phyloP scores from a whole-genome alignment of 1,140 invertebrate genomes.

The Nasonia vitripennis region DNA sequence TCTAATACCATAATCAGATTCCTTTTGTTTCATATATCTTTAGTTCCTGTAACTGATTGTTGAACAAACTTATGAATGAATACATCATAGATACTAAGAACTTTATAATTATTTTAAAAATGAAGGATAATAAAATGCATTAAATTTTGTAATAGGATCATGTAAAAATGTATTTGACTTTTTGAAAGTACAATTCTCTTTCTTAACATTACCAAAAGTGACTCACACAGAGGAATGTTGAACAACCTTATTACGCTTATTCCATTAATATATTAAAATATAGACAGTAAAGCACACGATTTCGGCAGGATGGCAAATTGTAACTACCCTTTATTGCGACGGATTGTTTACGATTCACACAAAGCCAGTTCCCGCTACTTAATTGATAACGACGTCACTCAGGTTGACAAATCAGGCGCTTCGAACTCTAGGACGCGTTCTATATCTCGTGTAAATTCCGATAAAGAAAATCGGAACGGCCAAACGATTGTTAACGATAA shows the following conservation, averaged over 20 bases:
- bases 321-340: not conserved
- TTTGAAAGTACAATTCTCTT: not conserved
- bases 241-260: not conserved
- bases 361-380: not conserved
- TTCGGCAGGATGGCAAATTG: not conserved
- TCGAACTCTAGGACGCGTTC: not conserved
- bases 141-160: not conserved
- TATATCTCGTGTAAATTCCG: not conserved
- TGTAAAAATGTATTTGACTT: conserved; percentile 29
- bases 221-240: conserved; percentile 17
- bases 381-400: not conserved
- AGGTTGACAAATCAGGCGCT: not conserved
- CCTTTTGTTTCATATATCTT: no score
- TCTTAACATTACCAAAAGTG: not conserved
- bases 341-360: not conserved
- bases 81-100: no score
- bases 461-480: no score
- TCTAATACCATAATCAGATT: no score
- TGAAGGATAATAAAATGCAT: not conserved
- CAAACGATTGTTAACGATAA: no score
- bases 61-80: no score
- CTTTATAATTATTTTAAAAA: no score
- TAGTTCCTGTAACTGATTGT: no score
- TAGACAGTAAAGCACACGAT: not conserved
- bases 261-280: no score